Percentiles rank a stretch among this genome's conserved stretches.
These are phyloP conservation scores for Eutolmus rufibarbis DNA, from an alignment of 2,888 invertebrate species.

Conservation along the genomic window DNA sequence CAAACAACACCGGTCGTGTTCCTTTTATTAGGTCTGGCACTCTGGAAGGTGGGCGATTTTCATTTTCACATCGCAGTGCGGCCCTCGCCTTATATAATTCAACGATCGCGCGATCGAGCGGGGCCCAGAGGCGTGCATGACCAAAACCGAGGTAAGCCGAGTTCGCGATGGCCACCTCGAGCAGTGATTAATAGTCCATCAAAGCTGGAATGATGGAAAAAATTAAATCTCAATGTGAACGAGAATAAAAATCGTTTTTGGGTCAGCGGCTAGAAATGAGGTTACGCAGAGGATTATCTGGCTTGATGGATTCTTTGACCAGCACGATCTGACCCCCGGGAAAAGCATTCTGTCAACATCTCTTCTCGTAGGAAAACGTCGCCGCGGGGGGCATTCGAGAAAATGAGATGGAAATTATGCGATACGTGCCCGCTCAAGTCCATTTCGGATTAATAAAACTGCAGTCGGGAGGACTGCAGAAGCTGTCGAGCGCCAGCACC, in stretches of 20 bases:
- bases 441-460: conserved; percentile 6
- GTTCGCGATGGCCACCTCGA: not conserved
- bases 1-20: not conserved
- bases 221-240: not conserved
- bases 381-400: not conserved
- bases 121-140: not conserved
- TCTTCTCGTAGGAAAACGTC: not conserved
- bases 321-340: conserved; percentile 26
- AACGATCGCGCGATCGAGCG: not conserved
- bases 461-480: not conserved
- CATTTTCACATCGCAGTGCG: not conserved
- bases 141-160: not conserved
- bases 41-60: not conserved
- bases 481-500: not conserved
- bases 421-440: conserved; percentile 12
- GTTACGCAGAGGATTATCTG: not conserved
- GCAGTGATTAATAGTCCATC: conserved; percentile 4
- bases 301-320: not conserved
- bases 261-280: conserved; percentile 6
- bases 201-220: not conserved
- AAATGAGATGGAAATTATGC: conserved; percentile 28
- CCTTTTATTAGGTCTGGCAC: not conserved
- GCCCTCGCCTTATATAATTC: not conserved
- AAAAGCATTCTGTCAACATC: conserved; percentile 20
- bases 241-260: not conserved